Conservation (phyloP, 2,888 invertebrate species). For the Campoplex nolae region DNA sequence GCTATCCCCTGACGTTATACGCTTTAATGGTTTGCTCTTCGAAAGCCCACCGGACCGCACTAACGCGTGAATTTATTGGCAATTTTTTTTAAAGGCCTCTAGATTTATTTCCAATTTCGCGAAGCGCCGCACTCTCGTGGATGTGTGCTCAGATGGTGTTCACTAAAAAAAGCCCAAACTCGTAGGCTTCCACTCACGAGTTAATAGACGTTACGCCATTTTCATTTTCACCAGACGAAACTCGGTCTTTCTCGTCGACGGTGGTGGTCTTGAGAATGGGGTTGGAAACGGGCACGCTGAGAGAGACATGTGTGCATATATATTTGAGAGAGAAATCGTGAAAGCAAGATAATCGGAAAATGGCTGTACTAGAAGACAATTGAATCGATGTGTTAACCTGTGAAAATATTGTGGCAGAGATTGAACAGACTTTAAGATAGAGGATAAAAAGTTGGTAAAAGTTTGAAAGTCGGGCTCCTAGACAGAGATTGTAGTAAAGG, state of each 20-base stretch:
- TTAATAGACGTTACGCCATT: slow-evolving; percentile 17
- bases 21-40: slow-evolving; percentile 37
- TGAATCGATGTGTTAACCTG: slow-evolving; percentile 71
- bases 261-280: neutral
- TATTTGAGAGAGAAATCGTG: neutral
- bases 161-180: neutral
- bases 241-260: neutral
- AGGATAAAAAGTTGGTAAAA: slow-evolving; percentile 56
- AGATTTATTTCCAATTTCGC: slow-evolving; percentile 81
- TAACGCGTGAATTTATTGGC: slow-evolving; percentile 82
- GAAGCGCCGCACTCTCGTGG: slow-evolving; percentile 60
- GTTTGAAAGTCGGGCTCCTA: slow-evolving; percentile 46
- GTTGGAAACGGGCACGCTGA: neutral
- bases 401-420: slow-evolving; percentile 14
- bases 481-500: neutral
- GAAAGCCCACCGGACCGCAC: slow-evolving; percentile 78
- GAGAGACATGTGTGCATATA: neutral
- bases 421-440: neutral
- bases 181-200: neutral
- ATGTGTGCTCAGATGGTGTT: neutral
- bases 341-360: slow-evolving; percentile 53
- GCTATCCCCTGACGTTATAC: neutral
- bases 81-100: slow-evolving; percentile 82
- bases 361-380: slow-evolving; percentile 68
- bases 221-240: neutral